phyloP scores from a whole-genome alignment of 2,888 invertebrate species.

The Lagria hirta region DNA sequence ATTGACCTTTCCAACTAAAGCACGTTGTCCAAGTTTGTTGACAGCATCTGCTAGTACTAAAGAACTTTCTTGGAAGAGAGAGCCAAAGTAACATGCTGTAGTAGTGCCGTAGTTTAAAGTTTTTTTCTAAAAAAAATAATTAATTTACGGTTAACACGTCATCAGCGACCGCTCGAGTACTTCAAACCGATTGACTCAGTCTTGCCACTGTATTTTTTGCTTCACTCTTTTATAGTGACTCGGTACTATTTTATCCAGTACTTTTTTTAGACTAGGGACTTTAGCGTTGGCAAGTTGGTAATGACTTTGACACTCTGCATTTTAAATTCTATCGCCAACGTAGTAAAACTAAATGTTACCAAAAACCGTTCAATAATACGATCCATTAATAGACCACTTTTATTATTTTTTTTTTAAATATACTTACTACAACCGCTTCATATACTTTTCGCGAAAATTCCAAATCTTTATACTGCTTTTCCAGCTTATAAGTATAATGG shows the following conservation, averaged over 20 bases:
- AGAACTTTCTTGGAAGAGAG: conserved; percentile 72
- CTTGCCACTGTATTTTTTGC: too few species aligned
- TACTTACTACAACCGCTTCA: conserved; percentile 76
- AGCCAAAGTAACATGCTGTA: conserved; percentile 85
- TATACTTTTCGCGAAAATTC: conserved; percentile 72
- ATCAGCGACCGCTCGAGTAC: too few species aligned
- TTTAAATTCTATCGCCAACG: too few species aligned
- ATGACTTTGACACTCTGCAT: too few species aligned
- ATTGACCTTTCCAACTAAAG: conserved; percentile 84
- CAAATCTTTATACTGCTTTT: conserved; percentile 68
- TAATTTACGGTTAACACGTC: conserved; percentile 6
- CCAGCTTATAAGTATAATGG: conserved; percentile 82
- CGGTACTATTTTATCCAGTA: too few species aligned
- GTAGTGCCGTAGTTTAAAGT: conserved; percentile 81
- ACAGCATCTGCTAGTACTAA: conserved; percentile 70
- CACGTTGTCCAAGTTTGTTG: conserved; percentile 72
- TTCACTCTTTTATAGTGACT: too few species aligned
- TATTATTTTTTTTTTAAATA: too few species aligned
- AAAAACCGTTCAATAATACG: too few species aligned
- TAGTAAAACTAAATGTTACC: too few species aligned
- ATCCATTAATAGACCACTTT: too few species aligned
- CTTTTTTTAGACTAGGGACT: conserved; percentile 3
- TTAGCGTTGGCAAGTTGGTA: too few species aligned
- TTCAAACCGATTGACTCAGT: too few species aligned
- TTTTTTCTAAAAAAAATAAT: conserved; percentile 61